Percentiles rank a stretch among this genome's conserved stretches.
Conservation (phyloP, 64 coral and sea anemone species). For the Exaiptasia diaphana region DNA sequence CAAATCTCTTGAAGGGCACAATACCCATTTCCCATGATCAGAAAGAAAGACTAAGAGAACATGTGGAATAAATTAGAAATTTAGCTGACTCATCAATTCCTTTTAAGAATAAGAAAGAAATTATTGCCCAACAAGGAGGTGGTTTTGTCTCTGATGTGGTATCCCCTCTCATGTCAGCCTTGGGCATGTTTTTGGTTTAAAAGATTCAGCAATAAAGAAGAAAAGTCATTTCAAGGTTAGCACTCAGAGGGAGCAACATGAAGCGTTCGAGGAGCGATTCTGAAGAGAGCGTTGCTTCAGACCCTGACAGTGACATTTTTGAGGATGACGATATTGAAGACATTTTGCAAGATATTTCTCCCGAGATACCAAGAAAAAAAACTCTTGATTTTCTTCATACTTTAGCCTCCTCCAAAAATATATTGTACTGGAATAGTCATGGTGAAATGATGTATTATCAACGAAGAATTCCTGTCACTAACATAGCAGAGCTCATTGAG, state of each 20-base stretch:
- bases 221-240: background rate
- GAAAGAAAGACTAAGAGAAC: background rate
- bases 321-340: background rate
- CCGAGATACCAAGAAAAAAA: too few relatives aligned
- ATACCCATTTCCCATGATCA: conserved; percentile 5
- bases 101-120: conserved; percentile 22
- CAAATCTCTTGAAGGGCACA: background rate
- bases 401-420: too few relatives aligned
- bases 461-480: too few relatives aligned
- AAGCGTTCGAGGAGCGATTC: background rate
- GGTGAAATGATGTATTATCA: too few relatives aligned
- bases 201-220: background rate
- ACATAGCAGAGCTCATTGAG: too few relatives aligned
- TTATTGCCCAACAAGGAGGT: background rate
- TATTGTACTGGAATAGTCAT: too few relatives aligned
- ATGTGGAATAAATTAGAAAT: background rate
- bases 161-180: background rate
- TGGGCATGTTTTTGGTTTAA: background rate
- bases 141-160: background rate
- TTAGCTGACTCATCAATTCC: conserved; percentile 31
- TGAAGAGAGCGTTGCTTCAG: background rate
- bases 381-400: too few relatives aligned
- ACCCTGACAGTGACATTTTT: background rate
- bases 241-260: background rate
- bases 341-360: too few relatives aligned